phyloP scores from a whole-genome alignment of 2,888 invertebrate genomes.

The Stomorhina lunata region DNA sequence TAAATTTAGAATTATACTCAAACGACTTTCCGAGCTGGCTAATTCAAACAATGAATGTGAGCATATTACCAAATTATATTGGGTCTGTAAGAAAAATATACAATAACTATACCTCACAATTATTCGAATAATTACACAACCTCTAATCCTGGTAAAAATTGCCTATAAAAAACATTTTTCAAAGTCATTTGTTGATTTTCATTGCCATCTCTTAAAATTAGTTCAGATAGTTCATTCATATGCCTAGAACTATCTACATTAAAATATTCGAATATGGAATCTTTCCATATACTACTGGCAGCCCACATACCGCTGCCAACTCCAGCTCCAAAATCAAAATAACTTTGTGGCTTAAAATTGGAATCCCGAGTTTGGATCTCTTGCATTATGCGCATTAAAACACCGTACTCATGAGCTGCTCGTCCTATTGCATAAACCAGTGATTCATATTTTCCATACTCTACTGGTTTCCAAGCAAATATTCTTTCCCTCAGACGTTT shows the following conservation, averaged over 20 bases:
- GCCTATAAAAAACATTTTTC: slow-evolving; percentile 86
- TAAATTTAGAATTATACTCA: slow-evolving; percentile 86
- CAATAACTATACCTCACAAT: no score
- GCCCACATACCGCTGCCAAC: slow-evolving; percentile 94
- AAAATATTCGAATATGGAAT: slow-evolving; percentile 88
- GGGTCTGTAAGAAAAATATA: no score
- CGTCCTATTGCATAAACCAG: slow-evolving; percentile 87
- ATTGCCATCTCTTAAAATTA: slow-evolving; percentile 85
- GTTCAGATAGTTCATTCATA: slow-evolving; percentile 91
- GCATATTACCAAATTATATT: slow-evolving; percentile 90
- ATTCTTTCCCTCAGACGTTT: slow-evolving; percentile 83
- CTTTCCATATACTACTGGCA: slow-evolving; percentile 86
- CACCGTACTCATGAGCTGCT: slow-evolving; percentile 88
- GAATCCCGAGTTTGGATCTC: slow-evolving; percentile 86
- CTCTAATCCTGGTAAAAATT: slow-evolving; percentile 87
- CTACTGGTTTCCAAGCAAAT: slow-evolving; percentile 88
- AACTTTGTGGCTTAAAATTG: slow-evolving; percentile 86
- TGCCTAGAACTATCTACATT: slow-evolving; percentile 90
- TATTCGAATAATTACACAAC: slow-evolving; percentile 57
- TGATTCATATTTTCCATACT: slow-evolving; percentile 84
- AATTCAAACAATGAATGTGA: slow-evolving; percentile 91
- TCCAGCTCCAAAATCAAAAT: slow-evolving; percentile 96
- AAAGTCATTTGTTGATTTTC: slow-evolving; percentile 83
- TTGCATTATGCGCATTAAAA: slow-evolving; percentile 85
- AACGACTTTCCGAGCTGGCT: slow-evolving; percentile 83